A percentile compares a stretch with the other conserved stretches of the same genome.
Evolutionary conservation across 2,888 invertebrate species (phyloP).

Genomic region (Eulithis testata): DNA sequence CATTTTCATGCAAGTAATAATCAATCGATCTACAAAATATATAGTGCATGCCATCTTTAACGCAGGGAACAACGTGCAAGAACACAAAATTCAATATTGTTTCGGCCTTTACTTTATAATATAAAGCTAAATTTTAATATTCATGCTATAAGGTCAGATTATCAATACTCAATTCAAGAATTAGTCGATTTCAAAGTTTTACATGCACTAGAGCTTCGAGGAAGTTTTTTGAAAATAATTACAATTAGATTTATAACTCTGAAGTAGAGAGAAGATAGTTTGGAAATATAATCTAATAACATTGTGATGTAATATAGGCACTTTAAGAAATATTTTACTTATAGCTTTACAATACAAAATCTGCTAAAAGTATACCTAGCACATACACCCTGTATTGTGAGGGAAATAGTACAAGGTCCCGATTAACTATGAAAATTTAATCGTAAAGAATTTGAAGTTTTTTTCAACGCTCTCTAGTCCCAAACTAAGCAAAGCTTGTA

Average conservation of each 20-base stretch:
- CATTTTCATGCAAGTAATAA: constrained; percentile 80
- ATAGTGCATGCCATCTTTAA: constrained; percentile 70
- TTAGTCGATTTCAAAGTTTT: constrained; percentile 1
- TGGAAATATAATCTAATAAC: neutral
- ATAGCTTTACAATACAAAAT: constrained; percentile 5
- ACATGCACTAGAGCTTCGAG: constrained; percentile 35
- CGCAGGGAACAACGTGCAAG: constrained; percentile 58
- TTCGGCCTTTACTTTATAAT: constrained; percentile 52
- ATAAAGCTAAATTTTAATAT: constrained; percentile 53
- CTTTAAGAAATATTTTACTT: neutral
- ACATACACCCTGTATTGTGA: neutral
- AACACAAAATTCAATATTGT: constrained; percentile 51
- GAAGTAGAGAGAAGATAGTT: neutral
- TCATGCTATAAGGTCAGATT: constrained; percentile 52
- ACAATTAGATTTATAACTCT: constrained; percentile 8
- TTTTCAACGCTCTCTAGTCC: no score
- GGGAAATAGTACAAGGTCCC: constrained; percentile 7
- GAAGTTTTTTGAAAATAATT: neutral
- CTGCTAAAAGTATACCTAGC: neutral
- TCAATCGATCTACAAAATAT: constrained; percentile 67
- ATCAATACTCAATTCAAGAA: constrained; percentile 23
- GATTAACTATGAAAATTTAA: no score
- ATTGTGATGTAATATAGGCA: neutral
- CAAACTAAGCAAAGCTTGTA: no score
- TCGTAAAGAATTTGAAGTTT: no score